Base-by-base conservation (phyloP, 2,888 invertebrate genomes). In the Orchesella flavescens region DNA sequence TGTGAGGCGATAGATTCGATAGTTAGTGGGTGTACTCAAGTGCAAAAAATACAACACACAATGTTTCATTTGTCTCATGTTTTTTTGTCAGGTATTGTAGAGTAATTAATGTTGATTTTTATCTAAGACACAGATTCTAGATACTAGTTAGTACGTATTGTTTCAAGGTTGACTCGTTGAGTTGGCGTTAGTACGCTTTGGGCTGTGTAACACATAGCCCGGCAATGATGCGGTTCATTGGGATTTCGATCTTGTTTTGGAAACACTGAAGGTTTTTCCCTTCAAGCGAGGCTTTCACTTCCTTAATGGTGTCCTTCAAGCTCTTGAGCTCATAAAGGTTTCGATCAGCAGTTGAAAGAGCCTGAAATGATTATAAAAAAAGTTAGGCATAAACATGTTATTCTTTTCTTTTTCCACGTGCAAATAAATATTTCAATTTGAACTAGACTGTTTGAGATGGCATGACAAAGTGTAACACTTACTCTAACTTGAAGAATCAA, bases 321-420 rank as follows among this genome's bases (percentile, higher is more conserved):
- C 96, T 95, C 90, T 95, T 95, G 76, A 97, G 92, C 90, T 98
- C 97, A 90, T 96, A 97, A 1, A 96, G 95, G 90, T 96, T 97
- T 90, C 95, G 94, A 89, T 96, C 94, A 0, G 94, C 94, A 90
- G 94, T 94, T 9, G 95, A 92, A 82, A 93, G 91, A 89, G 93
- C 94, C 92, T 92, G 89, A 13, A 88, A 85, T 69, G n/a, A n/a
- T n/a, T n/a, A n/a, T n/a, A n/a, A n/a, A n/a, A n/a, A n/a, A n/a
- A n/a, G n/a, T n/a, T n/a, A n/a, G n/a, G n/a, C n/a, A 59, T 68
- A 55, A 61, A 63, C 59, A 53, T n/a, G n/a, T 17, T 61, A 17
- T 49, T 71, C 44, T 68, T 49, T 13, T 13, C 55, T 12, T 46
- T 46, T 10, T 5, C 15, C 1, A 65, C 5, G 4, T 24, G 24